A percentile compares a stretch with the other conserved stretches of the same genome.
These are phyloP conservation scores for Benitochromis conjunctus DNA, from an alignment of 2,113 vertebrate species.

Conservation along the genomic window DNA sequence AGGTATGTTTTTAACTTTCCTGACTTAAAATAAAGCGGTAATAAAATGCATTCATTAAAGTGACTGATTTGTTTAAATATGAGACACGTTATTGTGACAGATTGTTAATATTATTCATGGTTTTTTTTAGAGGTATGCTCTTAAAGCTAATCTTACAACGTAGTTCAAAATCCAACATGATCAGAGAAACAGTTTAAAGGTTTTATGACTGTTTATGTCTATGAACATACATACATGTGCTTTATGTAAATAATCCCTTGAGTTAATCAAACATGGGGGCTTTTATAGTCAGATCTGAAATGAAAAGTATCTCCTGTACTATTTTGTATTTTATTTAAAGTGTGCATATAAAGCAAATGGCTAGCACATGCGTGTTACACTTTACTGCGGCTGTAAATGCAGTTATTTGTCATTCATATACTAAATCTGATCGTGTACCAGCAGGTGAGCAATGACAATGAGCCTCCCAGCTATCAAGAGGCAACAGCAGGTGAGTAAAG, in stretches of 20 bases:
- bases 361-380: neutral
- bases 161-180: neutral
- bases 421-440: neutral
- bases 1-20: constrained; percentile 74
- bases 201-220: neutral
- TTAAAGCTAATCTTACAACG: neutral
- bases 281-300: neutral
- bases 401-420: neutral
- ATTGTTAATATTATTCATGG: neutral
- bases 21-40: neutral
- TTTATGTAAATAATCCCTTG: neutral
- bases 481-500: constrained; percentile 78
- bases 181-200: neutral
- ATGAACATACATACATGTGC: neutral
- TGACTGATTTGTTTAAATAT: neutral
- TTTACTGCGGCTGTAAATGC: neutral
- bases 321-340: neutral
- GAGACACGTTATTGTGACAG: neutral
- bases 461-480: constrained; percentile 78
- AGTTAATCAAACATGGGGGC: constrained; percentile 12
- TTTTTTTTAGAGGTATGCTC: neutral
- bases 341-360: neutral
- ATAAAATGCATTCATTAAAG: neutral
- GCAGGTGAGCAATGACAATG: constrained; percentile 77
- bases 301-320: neutral